Conservation (phyloP, 2,113 vertebrate genomes). For the Crotalus viridis region DNA sequence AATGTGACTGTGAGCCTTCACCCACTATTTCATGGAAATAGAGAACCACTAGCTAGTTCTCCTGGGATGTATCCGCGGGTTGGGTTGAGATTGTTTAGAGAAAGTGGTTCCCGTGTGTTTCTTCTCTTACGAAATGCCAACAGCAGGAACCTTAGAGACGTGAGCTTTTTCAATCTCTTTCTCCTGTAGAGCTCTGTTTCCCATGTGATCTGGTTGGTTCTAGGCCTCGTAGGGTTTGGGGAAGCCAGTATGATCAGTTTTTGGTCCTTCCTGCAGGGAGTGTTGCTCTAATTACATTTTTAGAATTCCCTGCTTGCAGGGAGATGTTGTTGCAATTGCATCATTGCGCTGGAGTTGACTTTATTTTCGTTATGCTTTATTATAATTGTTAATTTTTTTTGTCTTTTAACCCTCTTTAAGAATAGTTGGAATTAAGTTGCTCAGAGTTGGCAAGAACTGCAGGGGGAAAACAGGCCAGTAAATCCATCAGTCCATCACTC, state of each 20-base stretch:
- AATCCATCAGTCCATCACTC: neutral
- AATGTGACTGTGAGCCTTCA: neutral
- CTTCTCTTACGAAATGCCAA: neutral
- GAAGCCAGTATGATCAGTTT: neutral
- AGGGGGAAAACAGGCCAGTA: neutral
- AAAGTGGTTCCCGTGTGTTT: neutral
- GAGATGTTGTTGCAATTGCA: neutral
- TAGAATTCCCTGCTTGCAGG: neutral
- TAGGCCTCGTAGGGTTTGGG: neutral
- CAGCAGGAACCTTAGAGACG: neutral
- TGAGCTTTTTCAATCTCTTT: neutral
- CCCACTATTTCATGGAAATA: neutral
- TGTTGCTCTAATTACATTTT: neutral
- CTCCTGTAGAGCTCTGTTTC: neutral
- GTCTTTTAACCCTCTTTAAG: neutral
- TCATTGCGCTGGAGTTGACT: neutral
- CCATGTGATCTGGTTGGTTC: neutral
- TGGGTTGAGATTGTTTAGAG: neutral
- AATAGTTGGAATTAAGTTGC: neutral
- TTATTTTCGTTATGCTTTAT: neutral
- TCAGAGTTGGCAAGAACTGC: neutral
- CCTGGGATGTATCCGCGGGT: neutral
- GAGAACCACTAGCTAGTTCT: neutral
- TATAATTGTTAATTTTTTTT: neutral
- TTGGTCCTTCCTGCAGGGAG: neutral